phyloP scores from a whole-genome alignment of 2,797 vertebrate species.

The Gallinago solitaria region DNA sequence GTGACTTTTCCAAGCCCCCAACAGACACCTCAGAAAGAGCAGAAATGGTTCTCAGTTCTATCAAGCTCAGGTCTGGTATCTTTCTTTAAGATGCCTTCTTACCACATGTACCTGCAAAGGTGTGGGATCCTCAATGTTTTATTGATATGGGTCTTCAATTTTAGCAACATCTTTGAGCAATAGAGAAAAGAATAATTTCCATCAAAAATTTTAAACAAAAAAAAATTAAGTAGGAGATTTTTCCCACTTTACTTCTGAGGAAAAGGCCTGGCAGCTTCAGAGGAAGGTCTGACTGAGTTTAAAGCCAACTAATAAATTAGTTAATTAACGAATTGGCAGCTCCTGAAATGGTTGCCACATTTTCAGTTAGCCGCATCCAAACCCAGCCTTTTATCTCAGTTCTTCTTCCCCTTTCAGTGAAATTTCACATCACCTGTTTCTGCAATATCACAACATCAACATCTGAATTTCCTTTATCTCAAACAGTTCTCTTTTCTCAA shows the following conservation, averaged over 20 bases:
- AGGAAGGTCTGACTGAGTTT: constrained; percentile 7
- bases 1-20: not conserved
- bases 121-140: not conserved
- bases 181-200: not conserved
- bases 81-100: not conserved
- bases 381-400: not conserved
- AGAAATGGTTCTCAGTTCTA: not conserved
- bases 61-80: not conserved
- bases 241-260: not conserved
- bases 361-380: constrained; percentile 14
- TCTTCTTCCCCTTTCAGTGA: not conserved
- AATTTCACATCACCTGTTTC: constrained; percentile 9
- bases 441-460: not conserved
- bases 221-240: not conserved
- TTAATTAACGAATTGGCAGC: constrained; percentile 39
- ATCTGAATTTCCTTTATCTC: not conserved
- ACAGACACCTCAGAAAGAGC: not conserved
- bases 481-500: not conserved
- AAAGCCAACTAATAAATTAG: constrained; percentile 10
- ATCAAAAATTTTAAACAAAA: not conserved
- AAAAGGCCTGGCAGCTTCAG: not conserved
- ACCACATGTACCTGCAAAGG: not conserved
- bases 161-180: not conserved
- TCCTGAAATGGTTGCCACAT: not conserved
- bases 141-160: not conserved